These are phyloP conservation scores for Chloropsis hardwickii DNA, from an alignment of 2,113 vertebrate genomes.

Conservation along the genomic window DNA sequence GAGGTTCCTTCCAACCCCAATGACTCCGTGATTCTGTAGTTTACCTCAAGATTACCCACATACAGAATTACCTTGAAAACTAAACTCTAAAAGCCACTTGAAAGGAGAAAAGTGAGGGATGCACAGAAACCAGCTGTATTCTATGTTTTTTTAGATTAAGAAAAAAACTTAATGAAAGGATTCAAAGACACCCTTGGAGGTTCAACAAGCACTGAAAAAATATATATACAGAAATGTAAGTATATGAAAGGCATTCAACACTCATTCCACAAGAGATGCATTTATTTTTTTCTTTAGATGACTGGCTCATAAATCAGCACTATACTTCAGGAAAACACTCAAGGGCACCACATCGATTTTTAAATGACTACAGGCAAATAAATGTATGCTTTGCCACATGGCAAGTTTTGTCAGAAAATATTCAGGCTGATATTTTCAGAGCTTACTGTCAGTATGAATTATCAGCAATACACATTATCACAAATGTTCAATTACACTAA, in stretches of 20 bases:
- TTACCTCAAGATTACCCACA: neutral
- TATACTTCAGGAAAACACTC: neutral
- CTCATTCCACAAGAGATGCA: neutral
- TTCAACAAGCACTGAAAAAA: neutral
- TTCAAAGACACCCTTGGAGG: neutral
- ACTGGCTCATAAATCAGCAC: neutral
- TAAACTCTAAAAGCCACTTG: neutral
- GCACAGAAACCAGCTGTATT: neutral
- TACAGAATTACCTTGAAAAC: neutral
- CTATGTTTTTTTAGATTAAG: neutral
- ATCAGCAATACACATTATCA: neutral
- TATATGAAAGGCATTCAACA: neutral
- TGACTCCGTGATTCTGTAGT: neutral
- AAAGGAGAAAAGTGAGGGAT: neutral
- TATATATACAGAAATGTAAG: neutral
- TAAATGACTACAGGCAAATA: slow-evolving; percentile 19
- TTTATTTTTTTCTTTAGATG: neutral
- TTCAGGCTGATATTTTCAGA: slow-evolving; percentile 1
- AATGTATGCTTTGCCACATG: slow-evolving; percentile 29
- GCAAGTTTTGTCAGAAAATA: slow-evolving; percentile 23
- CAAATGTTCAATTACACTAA: neutral
- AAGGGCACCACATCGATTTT: slow-evolving; percentile 13
- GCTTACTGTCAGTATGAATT: neutral
- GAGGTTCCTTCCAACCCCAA: neutral
- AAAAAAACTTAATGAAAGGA: neutral